A percentile compares a stretch with the other conserved stretches of the same genome.
These are phyloP conservation scores for Takifugu bimaculatus DNA, from an alignment of 2,113 vertebrate species.

Conservation along the genomic window DNA sequence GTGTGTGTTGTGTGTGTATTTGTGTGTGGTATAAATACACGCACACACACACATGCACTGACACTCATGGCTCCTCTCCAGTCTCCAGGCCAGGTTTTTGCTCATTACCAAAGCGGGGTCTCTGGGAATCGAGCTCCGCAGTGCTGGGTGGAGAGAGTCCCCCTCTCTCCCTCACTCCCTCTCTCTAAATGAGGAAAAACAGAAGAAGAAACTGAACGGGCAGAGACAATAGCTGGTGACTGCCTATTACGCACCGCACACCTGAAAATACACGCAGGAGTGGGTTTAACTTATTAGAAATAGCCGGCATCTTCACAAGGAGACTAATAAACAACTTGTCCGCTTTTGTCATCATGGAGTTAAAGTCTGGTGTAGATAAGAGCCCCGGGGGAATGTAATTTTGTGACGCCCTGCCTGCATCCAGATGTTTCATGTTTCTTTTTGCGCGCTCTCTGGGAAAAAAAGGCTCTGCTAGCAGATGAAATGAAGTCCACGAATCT, in stretches of 20 bases:
- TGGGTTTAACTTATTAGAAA: not conserved
- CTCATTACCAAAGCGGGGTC: conserved; percentile 53
- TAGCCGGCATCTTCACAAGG: not conserved
- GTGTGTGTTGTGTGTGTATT: too few species aligned
- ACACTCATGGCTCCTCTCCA: conserved; percentile 65
- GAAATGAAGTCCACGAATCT: conserved; percentile 2
- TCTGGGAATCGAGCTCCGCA: conserved; percentile 45
- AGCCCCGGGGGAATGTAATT: conserved; percentile 28
- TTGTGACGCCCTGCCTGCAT: conserved; percentile 55
- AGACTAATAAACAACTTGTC: conserved; percentile 2
- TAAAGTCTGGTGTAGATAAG: conserved; percentile 21
- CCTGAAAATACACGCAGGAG: conserved; percentile 32
- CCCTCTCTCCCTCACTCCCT: not conserved
- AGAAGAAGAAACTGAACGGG: conserved; percentile 17
- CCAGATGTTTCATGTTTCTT: conserved; percentile 73
- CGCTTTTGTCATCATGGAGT: conserved; percentile 16
- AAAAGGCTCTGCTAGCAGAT: conserved; percentile 6
- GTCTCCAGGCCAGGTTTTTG: conserved; percentile 70
- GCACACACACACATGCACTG: conserved; percentile 9
- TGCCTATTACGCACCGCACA: conserved; percentile 27
- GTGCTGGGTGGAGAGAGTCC: conserved; percentile 29
- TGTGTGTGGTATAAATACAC: too few species aligned
- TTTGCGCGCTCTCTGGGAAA: conserved; percentile 28
- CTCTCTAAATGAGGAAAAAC: conserved; percentile 28
- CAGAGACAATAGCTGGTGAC: conserved; percentile 13